Evolutionary conservation across 2,888 invertebrate species (phyloP), one percentile per base, ranked within the genome.

Genomic region (Perizoma flavofasciatum): DNA sequence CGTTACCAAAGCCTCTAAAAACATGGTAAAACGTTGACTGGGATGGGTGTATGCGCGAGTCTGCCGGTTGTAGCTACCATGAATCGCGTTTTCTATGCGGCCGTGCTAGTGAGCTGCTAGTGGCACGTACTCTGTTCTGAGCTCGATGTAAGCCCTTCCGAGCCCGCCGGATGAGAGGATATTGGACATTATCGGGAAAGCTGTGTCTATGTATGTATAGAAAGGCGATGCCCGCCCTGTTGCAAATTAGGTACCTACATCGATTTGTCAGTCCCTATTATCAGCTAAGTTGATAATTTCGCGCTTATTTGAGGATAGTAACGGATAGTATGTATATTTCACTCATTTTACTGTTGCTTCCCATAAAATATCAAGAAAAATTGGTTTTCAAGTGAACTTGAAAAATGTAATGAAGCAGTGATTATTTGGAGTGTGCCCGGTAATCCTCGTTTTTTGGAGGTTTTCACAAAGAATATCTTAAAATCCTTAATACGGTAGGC

Each of bases 151-250:
- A 56, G 63, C 62, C 60, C 54, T 62, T 58, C 59, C 49, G 49
- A 40, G 37, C 41, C 48, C 62, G 54, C 63, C 60, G 65, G 66
- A 70, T 69, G 65, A 59, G 54, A 74, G 72, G 70, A 76, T 73
- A 71, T 75, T 61, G 63, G 52, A 66, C 61, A 75, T 77, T 69
- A 67, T 67, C 68, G 64, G 63, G 60, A 68, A 79, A 79, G 71
- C 66, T 66, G 65, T 64, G 65, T 72, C 69, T 66, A 67, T 52
- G 70, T 67, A 68, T 65, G 59, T 33, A 72, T 73, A 10, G 64
- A 48, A 72, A 77, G 66, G 67, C 78, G 77, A 70, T 69, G 75
- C 75, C 85, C 81, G 88, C 87, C 88, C 88, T 87, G 85, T 87
- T 86, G 82, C 88, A 84, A 86, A 77, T 72, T 79, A 75, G 6